phyloP scores from a whole-genome alignment of 2,888 invertebrate species.

The Autographa gamma region DNA sequence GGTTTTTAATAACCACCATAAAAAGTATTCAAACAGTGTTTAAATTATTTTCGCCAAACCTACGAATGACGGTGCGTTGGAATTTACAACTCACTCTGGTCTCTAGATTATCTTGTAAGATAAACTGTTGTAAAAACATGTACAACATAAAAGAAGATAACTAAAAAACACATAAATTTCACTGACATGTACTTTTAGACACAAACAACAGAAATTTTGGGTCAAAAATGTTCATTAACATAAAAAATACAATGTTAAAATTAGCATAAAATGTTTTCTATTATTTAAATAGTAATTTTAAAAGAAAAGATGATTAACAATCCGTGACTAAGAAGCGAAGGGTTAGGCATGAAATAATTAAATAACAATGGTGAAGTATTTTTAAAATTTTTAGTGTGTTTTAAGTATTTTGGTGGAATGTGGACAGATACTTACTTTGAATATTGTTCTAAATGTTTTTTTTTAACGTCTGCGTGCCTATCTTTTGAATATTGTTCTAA shows the following conservation, averaged over 20 bases:
- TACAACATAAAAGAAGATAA: background rate
- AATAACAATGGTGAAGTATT: background rate
- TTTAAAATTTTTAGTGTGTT: background rate
- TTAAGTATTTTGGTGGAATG: no score
- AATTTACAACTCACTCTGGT: background rate
- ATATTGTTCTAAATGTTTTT: no score
- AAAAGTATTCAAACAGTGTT: background rate
- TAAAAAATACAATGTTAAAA: background rate
- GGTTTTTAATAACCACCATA: background rate
- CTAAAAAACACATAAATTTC: background rate
- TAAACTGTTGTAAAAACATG: background rate
- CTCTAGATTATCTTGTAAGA: background rate
- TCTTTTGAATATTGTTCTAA: no score
- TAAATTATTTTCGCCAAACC: background rate
- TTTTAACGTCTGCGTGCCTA: no score
- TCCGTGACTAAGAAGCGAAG: background rate
- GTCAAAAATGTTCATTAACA: background rate
- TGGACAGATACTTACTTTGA: no score
- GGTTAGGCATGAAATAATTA: background rate
- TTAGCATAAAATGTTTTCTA: slow-evolving; percentile 1
- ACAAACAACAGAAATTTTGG: background rate
- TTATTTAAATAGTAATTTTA: background rate
- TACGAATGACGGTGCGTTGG: background rate
- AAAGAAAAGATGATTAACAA: slow-evolving; percentile 1
- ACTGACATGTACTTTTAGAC: background rate